Evolutionary conservation across 2,888 invertebrate genomes (phyloP).

Genomic region (Amphiduros pacificus): DNA sequence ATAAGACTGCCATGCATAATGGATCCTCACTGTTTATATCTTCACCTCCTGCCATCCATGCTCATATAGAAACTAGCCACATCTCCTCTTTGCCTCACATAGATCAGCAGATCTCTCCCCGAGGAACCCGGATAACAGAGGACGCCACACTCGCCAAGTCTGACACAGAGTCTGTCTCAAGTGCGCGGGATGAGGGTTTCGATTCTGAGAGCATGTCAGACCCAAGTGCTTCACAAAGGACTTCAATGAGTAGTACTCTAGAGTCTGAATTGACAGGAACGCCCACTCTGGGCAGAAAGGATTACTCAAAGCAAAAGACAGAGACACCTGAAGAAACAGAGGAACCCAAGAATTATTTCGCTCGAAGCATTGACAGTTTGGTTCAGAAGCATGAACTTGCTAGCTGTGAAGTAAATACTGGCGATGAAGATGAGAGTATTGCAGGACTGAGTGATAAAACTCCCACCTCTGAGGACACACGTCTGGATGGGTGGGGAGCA

Average conservation of each 20-base stretch:
- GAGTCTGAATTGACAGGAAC: slow-evolving; percentile 43
- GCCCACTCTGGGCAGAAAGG: slow-evolving; percentile 11
- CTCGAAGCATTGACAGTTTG: slow-evolving; percentile 30
- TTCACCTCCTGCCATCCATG: not conserved
- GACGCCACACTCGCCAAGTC: slow-evolving; percentile 15
- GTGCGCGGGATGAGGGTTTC: slow-evolving; percentile 51
- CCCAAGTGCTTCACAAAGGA: slow-evolving; percentile 49
- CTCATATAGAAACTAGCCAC: too few relatives aligned
- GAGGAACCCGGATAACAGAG: slow-evolving; percentile 4
- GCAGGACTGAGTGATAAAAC: slow-evolving; percentile 2
- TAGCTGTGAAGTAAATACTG: slow-evolving; percentile 4
- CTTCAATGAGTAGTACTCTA: slow-evolving; percentile 53
- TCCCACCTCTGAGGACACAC: slow-evolving; percentile 10
- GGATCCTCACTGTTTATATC: too few relatives aligned
- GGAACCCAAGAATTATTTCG: slow-evolving; percentile 19
- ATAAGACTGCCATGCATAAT: too few relatives aligned
- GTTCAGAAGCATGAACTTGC: slow-evolving; percentile 20
- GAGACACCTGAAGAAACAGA: slow-evolving; percentile 8
- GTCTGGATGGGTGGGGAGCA: not conserved
- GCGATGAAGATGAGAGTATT: slow-evolving; percentile 15
- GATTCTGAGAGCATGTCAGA: slow-evolving; percentile 51
- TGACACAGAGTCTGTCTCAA: slow-evolving; percentile 17
- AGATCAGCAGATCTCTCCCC: slow-evolving; percentile 9
- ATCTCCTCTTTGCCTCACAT: too few relatives aligned
- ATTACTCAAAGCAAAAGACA: not conserved